Conservation (phyloP, 2,113 vertebrate genomes). For the Notothenia rossii region DNA sequence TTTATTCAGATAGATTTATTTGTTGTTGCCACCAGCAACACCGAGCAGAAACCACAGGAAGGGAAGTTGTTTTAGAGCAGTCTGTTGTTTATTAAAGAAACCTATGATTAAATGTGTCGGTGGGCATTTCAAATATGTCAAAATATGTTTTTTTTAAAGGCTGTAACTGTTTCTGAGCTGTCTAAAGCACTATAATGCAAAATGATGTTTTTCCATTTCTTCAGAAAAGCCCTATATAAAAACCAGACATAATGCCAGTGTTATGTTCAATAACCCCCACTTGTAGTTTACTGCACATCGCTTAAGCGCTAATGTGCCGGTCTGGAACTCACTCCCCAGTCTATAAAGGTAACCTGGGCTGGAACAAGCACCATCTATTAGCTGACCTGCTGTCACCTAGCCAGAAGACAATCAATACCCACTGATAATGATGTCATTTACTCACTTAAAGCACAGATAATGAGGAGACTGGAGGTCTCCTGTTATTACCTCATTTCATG, state of each 20-base stretch:
- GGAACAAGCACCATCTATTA: slow-evolving; percentile 68
- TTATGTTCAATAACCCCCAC: slow-evolving; percentile 31
- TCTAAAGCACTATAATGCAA: neutral
- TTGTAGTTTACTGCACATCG: slow-evolving; percentile 30
- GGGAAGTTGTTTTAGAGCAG: neutral
- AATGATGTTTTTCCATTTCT: neutral
- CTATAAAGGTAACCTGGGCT: slow-evolving; percentile 62
- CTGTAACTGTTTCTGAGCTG: neutral
- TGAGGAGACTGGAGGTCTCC: slow-evolving; percentile 52
- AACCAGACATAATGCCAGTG: slow-evolving; percentile 4
- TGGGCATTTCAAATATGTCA: neutral
- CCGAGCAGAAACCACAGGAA: neutral
- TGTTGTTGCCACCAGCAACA: neutral
- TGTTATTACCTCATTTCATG: slow-evolving; percentile 60
- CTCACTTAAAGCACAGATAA: slow-evolving; percentile 48
- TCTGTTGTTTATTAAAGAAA: neutral
- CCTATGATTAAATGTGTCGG: neutral
- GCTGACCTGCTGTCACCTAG: slow-evolving; percentile 69
- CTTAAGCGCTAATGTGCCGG: slow-evolving; percentile 40
- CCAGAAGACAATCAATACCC: slow-evolving; percentile 66
- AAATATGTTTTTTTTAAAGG: neutral
- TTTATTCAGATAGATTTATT: neutral
- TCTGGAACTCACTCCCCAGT: slow-evolving; percentile 33
- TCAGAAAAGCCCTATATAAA: slow-evolving; percentile 20
- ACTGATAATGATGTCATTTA: slow-evolving; percentile 76